Evolutionary conservation across 2,113 vertebrate genomes (phyloP), one percentile per base, ranked within the genome.

Genomic region (Ochotona curzoniae): DNA sequence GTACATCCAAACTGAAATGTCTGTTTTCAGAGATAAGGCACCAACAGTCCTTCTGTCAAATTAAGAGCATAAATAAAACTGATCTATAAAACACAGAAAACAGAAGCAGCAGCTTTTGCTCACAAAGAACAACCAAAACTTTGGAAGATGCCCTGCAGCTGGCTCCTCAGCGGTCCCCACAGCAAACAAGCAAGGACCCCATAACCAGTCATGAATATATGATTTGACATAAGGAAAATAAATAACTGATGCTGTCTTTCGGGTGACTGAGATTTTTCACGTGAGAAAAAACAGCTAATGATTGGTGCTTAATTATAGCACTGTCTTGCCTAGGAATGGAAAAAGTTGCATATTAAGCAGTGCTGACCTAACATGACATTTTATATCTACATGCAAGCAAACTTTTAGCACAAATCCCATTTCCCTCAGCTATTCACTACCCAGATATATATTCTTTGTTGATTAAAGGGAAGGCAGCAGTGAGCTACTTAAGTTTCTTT

Each of bases 221-320:
- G 12, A 4, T 78, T 35, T 85, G 69, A 54, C 5, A 1, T 57
- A 11, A 67, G 5, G 87, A 67, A 94, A 95, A 81, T 21, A 90
- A 87, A 93, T 25, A 17, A 61, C 44, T 87, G 71, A 30, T 64
- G 47, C 79, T 87, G 12, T 76, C 78, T 88, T 81, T 70, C 38
- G 73, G n/a, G 35, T 73, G 35, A 76, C 28, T 64, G 67, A 84
- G 57, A 78, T 82, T 87, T 44, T 88, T 64, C 79, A n/a, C n/a
- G 66, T 47, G 21, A 84, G 60, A 80, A 89, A 93, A 83, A 66
- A 25, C 49, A 73, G n/a, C 35, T 87, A 57, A 80, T 87, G 70
- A 75, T 51, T 86, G 44, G 21, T 85, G 47, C 38, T 89, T 94
- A 63, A 93, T 79, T 89, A 76, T 5, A 86, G 60, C 25, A 28